Evolutionary conservation across 2,113 vertebrate species (phyloP).

Genomic region (Aramus guarauna): DNA sequence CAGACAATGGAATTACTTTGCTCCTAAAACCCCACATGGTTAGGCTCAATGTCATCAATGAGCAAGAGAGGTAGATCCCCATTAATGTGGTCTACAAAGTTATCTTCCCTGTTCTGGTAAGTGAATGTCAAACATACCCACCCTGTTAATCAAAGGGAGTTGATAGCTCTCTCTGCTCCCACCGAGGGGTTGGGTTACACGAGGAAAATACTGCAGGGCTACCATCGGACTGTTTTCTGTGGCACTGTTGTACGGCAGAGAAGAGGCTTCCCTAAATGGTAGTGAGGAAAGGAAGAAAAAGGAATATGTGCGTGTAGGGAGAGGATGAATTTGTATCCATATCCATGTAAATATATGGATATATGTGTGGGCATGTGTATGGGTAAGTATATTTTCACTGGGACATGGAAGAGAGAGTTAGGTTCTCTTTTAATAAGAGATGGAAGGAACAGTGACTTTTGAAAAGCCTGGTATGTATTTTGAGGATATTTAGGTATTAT

Average conservation of each 20-base stretch:
- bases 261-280: neutral
- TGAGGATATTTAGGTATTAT: neutral
- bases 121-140: neutral
- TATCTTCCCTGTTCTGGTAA: constrained; percentile 67
- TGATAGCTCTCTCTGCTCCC: neutral
- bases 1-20: constrained; percentile 51
- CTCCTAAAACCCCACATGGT: constrained; percentile 42
- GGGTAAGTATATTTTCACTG: neutral
- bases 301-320: rapidly evolving
- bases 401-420: neutral
- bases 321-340: neutral
- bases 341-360: neutral
- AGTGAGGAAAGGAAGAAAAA: neutral
- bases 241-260: neutral
- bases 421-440: neutral
- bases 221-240: neutral
- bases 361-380: rapidly evolving
- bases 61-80: constrained; percentile 53
- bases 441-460: neutral
- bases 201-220: neutral
- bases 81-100: constrained; percentile 57
- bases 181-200: neutral
- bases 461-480: rapidly evolving
- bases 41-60: constrained; percentile 55
- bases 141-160: constrained; percentile 49